Percentiles rank a stretch among this genome's conserved stretches.
phyloP scores from a whole-genome alignment of 2,797 vertebrate genomes.

The Zalophus californianus region DNA sequence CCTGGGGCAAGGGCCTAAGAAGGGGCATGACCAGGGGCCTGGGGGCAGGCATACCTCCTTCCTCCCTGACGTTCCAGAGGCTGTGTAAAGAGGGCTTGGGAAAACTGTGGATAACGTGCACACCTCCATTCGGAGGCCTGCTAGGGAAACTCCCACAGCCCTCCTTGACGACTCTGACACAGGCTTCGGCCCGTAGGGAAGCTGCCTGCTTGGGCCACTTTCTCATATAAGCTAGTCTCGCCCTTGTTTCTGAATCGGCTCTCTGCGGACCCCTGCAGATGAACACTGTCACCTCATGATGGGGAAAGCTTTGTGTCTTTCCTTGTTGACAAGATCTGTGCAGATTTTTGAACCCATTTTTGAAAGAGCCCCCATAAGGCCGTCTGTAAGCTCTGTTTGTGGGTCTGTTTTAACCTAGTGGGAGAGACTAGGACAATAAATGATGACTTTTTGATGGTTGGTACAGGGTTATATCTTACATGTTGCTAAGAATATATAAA shows the following conservation, averaged over 20 bases:
- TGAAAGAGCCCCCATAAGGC: background rate
- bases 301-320: background rate
- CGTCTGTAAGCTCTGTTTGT: background rate
- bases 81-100: background rate
- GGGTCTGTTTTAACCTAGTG: background rate
- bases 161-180: background rate
- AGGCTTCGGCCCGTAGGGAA: background rate
- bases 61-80: background rate
- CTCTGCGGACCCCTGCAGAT: background rate
- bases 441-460: background rate
- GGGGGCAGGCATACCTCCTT: background rate
- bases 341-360: background rate
- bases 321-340: background rate
- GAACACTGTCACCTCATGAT: background rate
- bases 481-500: background rate
- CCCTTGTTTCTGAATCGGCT: background rate
- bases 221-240: background rate
- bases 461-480: background rate
- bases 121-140: background rate
- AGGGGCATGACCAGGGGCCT: background rate
- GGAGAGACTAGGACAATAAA: background rate
- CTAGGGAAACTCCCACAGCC: background rate
- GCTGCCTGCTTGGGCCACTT: background rate
- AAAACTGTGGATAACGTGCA: background rate
- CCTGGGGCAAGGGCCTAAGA: background rate